A percentile compares a stretch with the other conserved stretches of the same genome.
phyloP scores from a whole-genome alignment of 2,113 vertebrate species.

The Corythaeola cristata region DNA sequence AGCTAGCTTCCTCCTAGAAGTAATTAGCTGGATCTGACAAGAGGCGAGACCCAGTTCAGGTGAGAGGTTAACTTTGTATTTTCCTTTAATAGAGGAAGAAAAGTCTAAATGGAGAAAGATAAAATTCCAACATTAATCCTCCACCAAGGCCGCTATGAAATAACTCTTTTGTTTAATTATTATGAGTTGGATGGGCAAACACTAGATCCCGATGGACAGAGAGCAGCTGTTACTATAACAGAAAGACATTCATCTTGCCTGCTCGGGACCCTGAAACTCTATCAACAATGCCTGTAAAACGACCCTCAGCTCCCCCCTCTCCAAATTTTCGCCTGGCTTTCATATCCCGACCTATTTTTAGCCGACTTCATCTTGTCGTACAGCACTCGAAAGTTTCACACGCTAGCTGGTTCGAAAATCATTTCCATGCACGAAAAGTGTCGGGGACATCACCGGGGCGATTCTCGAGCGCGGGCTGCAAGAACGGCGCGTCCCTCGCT shows the following conservation, averaged over 20 bases:
- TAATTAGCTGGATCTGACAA: not conserved
- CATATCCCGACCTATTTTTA: slow-evolving; percentile 79
- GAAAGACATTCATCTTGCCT: slow-evolving; percentile 71
- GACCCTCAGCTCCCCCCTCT: not conserved
- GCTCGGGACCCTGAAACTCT: slow-evolving; percentile 68
- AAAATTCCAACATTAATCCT: slow-evolving; percentile 45
- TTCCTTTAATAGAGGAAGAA: not conserved
- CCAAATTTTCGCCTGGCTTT: slow-evolving; percentile 60
- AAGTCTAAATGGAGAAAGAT: slow-evolving; percentile 22
- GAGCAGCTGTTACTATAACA: slow-evolving; percentile 79
- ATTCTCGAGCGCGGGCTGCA: not conserved
- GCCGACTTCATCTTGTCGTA: slow-evolving; percentile 35
- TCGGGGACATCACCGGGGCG: fast-evolving
- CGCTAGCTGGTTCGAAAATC: not conserved
- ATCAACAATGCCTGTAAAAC: slow-evolving; percentile 69
- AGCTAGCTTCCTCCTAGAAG: not conserved
- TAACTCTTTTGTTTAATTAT: slow-evolving; percentile 74
- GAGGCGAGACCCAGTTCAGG: not conserved
- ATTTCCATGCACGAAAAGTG: not conserved
- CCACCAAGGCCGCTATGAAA: slow-evolving; percentile 56
- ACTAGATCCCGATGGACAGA: slow-evolving; percentile 73
- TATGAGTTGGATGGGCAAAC: slow-evolving; percentile 65
- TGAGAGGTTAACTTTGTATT: slow-evolving; percentile 34
- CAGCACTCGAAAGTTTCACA: not conserved
- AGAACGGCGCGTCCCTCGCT: not conserved